Base-by-base conservation (phyloP, 2,888 invertebrate species). In the Notocelia uddmanniana region DNA sequence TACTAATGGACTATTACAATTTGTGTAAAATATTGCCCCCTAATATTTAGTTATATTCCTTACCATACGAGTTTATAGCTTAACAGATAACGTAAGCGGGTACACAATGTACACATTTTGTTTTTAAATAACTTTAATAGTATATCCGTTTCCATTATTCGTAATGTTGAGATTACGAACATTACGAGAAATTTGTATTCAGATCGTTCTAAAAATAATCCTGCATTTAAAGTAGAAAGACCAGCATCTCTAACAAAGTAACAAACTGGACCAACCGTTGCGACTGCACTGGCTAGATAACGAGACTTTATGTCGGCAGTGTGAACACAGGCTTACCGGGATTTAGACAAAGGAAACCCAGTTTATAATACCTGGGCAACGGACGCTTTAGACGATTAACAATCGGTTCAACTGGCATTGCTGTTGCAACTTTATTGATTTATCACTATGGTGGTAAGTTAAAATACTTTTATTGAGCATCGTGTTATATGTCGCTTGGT, bases 221-320 rank as follows among this genome's bases (percentile, higher is more conserved):
- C 45, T 8, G 15, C n/a, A 45, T 45, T 31, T n/a, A 45, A 45
- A n/a, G n/a, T n/a, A n/a, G n/a, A 45, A 45, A 0, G n/a, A n/a
- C n/a, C 6, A 45, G 41, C 19, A 58, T 15, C 41, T 59, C 31
- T 15, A 58, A 58, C 31, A 57, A 58, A 19, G 57, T 45, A 58
- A 26, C 48, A 23, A 26, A 58, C 15, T 37, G 48, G 64, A 58
- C 8, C 31, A 37, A 41, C 64, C 26, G 58, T 18, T 18, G 19
- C 15, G 68, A 21, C 52, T 71, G 70, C 58, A 52, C 15, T 2
- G 66, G 34, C 52, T 41, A 50, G 70, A 71, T 71, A 71, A 64
- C 50, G 58, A 41, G 52, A 59, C 59, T 66, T 66, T 59, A 66
- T 23, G 57, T 37, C 21, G 34, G 45, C 55, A 11, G 26, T 45